Conservation (phyloP, 2,797 vertebrate genomes). For the Spinus pinus region DNA sequence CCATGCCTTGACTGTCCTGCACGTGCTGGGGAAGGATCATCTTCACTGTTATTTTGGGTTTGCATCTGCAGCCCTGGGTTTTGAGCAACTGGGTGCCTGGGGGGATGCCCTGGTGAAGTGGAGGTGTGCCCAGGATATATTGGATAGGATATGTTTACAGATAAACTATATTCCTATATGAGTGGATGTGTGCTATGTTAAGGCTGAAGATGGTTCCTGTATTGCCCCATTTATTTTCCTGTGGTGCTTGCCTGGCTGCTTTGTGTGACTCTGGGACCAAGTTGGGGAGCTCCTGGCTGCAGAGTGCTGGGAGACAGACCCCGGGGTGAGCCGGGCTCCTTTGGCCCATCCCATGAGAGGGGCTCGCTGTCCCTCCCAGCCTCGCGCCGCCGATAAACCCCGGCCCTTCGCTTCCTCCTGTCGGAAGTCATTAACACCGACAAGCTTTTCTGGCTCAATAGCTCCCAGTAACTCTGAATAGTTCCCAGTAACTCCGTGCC, state of each 20-base stretch:
- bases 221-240: not conserved
- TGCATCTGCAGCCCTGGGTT: not conserved
- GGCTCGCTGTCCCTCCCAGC: not conserved
- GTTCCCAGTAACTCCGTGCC: not conserved
- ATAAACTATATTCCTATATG: fast-evolving
- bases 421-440: slow-evolving; percentile 64
- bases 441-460: slow-evolving; percentile 47
- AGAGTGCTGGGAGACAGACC: not conserved
- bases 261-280: fast-evolving
- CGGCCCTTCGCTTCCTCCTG: not conserved
- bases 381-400: not conserved
- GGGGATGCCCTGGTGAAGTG: fast-evolving
- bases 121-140: not conserved
- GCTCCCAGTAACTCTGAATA: slow-evolving; percentile 16
- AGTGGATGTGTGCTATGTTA: not conserved
- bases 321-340: fast-evolving
- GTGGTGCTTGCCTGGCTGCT: fast-evolving
- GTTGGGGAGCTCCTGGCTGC: not conserved
- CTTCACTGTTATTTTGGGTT: not conserved
- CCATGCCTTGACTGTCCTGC: fast-evolving
- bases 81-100: fast-evolving
- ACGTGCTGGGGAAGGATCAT: fast-evolving
- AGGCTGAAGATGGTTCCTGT: not conserved
- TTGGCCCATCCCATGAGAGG: not conserved
- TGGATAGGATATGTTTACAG: not conserved